Conservation (phyloP, 1,140 invertebrate species). For the Atta cephalotes region DNA sequence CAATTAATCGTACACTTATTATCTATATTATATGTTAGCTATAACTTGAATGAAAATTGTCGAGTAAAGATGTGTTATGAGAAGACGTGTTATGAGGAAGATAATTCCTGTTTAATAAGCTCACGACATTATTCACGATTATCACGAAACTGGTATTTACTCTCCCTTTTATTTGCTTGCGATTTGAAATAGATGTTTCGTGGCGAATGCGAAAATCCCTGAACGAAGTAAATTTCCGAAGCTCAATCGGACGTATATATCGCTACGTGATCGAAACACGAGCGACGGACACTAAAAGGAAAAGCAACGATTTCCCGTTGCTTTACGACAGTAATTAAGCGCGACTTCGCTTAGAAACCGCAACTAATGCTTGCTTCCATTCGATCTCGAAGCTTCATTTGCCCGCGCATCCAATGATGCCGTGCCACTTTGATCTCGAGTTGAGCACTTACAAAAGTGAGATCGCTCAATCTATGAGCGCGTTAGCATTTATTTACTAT, state of each 20-base stretch:
- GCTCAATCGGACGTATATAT: constrained; percentile 20
- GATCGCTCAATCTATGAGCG: constrained; percentile 35
- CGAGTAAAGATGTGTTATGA: neutral
- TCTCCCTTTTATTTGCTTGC: constrained; percentile 5
- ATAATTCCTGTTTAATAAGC: neutral
- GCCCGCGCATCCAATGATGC: constrained; percentile 36
- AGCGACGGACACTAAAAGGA: constrained; percentile 59
- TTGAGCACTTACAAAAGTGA: constrained; percentile 44
- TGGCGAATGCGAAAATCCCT: constrained; percentile 19
- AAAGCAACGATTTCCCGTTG: constrained; percentile 60
- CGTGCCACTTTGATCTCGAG: constrained; percentile 50
- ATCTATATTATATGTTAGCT: constrained; percentile 9
- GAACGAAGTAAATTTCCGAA: constrained; percentile 36
- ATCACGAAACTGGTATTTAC: neutral
- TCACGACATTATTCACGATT: neutral
- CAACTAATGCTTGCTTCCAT: constrained; percentile 73
- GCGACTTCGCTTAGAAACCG: constrained; percentile 70
- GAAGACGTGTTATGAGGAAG: neutral
- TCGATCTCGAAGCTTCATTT: constrained; percentile 59
- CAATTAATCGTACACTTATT: constrained; percentile 44
- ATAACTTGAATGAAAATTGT: neutral
- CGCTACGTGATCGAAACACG: constrained; percentile 55
- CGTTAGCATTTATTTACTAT: constrained; percentile 25
- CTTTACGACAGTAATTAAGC: constrained; percentile 74
- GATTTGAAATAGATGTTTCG: neutral